Evolutionary conservation across 2,113 vertebrate species (phyloP), one percentile per base, ranked within the genome.

Genomic region (Columba livia): DNA sequence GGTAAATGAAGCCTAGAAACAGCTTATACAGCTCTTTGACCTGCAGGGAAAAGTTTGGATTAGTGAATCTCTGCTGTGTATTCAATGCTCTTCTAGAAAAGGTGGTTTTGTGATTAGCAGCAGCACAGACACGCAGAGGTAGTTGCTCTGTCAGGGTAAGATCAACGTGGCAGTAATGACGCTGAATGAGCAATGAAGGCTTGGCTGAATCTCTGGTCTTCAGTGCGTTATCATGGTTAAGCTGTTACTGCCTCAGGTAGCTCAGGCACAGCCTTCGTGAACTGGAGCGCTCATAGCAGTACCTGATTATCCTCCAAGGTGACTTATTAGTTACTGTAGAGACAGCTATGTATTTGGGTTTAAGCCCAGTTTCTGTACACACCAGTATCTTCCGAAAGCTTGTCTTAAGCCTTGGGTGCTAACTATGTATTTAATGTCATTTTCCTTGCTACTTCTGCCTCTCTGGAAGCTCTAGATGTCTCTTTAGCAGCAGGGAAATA

Each of bases 111-210:
- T 70, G 58, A 40, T 54, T 36, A 66, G 62, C 85, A 60, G 61
- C n/a, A 54, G n/a, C 0, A 0, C 0, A 60, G 34, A 23, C 2
- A 2, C 7, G 5, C 2, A 51, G 48, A 74, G 36, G 23, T 13
- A 26, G 21, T 18, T 91, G 26, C 82, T 69, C 11, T 70, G 2
- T 53, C 50, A 77, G 31, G 57, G 4, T 38, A 44, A 69, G 29
- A 31, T 69, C 10, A 2, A 5, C 60, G 50, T 28, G 34, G 14
- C 31, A 40, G 12, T 53, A 62, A 19, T 40, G 62, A 18, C 1
- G 6, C 66, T 61, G 58, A 64, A 31, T 54, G 32, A 65, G 6
- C 4, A 1, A 11, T 42, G 50, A 54, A 61, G 51, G 47, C 16
- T 9, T 31, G 58, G 36, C 70, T 79, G 40, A 75, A 14, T 77